phyloP scores from a whole-genome alignment of 2,888 invertebrate species.

The Teleogryllus oceanicus region DNA sequence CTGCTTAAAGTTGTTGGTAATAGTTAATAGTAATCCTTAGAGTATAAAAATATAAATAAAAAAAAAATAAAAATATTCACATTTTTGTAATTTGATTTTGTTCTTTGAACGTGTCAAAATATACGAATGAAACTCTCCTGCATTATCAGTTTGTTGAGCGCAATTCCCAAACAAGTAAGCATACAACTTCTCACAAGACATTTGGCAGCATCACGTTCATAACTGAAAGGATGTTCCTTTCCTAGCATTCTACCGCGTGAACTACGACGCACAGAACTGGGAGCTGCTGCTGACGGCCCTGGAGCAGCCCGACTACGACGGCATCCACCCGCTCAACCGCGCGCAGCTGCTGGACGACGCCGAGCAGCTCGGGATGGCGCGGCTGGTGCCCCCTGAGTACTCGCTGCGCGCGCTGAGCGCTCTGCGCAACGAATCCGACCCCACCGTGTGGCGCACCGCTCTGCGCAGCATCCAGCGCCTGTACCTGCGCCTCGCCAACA shows the following conservation, averaged over 20 bases:
- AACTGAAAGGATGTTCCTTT: not conserved
- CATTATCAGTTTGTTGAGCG: no score
- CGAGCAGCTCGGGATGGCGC: not conserved
- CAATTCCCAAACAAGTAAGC: no score
- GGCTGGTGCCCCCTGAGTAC: not conserved
- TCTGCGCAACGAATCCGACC: not conserved
- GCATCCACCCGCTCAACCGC: slow-evolving; percentile 67
- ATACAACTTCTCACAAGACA: not conserved
- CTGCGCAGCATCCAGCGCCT: not conserved
- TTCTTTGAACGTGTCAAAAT: no score
- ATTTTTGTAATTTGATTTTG: no score
- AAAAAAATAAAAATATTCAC: no score
- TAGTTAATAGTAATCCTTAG: no score
- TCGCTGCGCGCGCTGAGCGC: not conserved
- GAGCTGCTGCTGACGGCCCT: slow-evolving; percentile 58
- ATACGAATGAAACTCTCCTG: no score
- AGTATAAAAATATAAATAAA: no score
- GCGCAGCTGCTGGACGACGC: slow-evolving; percentile 81
- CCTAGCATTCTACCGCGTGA: slow-evolving; percentile 59
- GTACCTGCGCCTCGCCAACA: not conserved
- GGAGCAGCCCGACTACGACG: slow-evolving; percentile 51
- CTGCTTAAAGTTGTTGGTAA: no score
- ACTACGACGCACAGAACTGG: slow-evolving; percentile 75
- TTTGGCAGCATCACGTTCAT: not conserved
- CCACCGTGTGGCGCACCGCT: not conserved